A percentile compares a stretch with the other conserved stretches of the same genome.
Evolutionary conservation across 2,113 vertebrate genomes (phyloP).

Genomic region (Poecile atricapillus): DNA sequence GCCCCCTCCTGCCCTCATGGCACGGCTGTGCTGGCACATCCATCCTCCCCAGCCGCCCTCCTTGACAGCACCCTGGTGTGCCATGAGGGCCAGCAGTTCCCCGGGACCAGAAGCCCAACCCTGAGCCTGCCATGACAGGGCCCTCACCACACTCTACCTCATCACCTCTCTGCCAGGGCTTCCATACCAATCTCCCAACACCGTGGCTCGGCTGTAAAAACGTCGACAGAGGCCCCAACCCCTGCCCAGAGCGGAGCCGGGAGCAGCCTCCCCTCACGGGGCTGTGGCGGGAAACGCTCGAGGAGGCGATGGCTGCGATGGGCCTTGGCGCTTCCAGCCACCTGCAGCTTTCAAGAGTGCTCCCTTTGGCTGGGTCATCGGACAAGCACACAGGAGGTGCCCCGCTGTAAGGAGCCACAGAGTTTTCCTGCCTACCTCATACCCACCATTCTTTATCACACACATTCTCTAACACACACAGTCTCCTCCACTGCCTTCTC

Average conservation of each 20-base stretch:
- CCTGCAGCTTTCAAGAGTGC: rapidly evolving
- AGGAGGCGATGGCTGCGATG: rapidly evolving
- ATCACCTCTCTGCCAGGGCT: rapidly evolving
- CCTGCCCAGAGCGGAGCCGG: rapidly evolving
- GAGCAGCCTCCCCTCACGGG: background rate
- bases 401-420: rapidly evolving
- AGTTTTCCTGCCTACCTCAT: background rate
- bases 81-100: background rate
- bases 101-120: rapidly evolving
- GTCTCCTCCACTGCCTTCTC: background rate
- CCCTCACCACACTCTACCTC: background rate
- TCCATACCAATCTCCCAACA: too few species aligned
- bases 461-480: rapidly evolving
- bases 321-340: rapidly evolving
- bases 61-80: background rate
- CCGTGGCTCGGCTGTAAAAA: rapidly evolving
- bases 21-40: rapidly evolving
- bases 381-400: background rate
- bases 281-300: rapidly evolving
- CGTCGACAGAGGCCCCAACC: rapidly evolving
- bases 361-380: too few species aligned
- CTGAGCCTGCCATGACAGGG: background rate
- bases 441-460: background rate
- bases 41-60: rapidly evolving
- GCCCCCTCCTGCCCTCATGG: rapidly evolving